These are phyloP conservation scores for Lordiphosa clarofinis DNA, from an alignment of 1,140 invertebrate genomes.

Conservation along the genomic window DNA sequence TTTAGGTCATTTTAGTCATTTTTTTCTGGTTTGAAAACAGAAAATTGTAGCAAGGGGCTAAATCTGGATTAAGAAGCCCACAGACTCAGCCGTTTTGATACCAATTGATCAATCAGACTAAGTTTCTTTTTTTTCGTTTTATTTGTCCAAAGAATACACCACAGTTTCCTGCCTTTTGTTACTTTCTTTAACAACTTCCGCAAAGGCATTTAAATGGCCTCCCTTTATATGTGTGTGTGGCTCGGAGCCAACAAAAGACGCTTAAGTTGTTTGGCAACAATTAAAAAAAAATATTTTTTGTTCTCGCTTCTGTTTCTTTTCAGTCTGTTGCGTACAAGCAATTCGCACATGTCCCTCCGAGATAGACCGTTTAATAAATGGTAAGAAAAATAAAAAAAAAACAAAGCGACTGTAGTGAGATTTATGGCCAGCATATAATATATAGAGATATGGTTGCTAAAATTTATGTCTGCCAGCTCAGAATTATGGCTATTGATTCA, in stretches of 20 bases:
- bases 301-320: background rate
- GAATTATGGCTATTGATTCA: conserved; percentile 71
- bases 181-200: conserved; percentile 11
- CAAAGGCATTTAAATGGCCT: conserved; percentile 8
- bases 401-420: conserved; percentile 33
- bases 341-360: conserved; percentile 32
- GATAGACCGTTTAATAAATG: conserved; percentile 52
- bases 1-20: too few relatives aligned
- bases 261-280: conserved; percentile 2
- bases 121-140: too few relatives aligned
- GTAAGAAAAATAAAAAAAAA: conserved; percentile 41
- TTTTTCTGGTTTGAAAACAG: too few relatives aligned
- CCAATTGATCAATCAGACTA: too few relatives aligned
- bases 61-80: too few relatives aligned
- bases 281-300: conserved; percentile 13
- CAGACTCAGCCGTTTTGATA: too few relatives aligned
- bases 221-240: conserved; percentile 8
- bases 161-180: conserved; percentile 1
- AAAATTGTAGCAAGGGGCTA: too few relatives aligned
- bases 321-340: background rate
- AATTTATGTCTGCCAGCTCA: conserved; percentile 48
- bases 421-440: conserved; percentile 53
- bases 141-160: background rate
- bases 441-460: conserved; percentile 5
- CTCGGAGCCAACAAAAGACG: conserved; percentile 16